Percentiles rank a stretch among this genome's conserved stretches.
Conservation (phyloP, 2,888 invertebrate genomes). For the Leptogaster cylindrica region DNA sequence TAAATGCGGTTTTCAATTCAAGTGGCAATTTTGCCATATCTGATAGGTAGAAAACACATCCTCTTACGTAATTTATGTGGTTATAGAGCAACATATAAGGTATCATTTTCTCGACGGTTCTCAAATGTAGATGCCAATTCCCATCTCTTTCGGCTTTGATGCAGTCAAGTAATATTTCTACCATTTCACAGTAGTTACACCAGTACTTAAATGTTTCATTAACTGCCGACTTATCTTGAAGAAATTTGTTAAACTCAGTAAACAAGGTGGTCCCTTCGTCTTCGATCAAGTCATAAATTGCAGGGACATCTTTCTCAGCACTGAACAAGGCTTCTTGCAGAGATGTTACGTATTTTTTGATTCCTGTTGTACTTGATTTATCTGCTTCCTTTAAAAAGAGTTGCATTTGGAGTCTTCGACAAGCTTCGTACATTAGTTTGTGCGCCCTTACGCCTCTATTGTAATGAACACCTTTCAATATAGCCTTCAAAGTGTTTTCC, state of each 20-base stretch:
- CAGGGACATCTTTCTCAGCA: no score
- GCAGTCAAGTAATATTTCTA: slow-evolving; percentile 18
- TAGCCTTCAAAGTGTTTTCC: slow-evolving; percentile 12
- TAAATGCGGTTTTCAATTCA: neutral
- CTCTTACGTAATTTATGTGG: slow-evolving; percentile 23
- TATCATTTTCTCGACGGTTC: slow-evolving; percentile 15
- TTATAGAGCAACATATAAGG: slow-evolving; percentile 20
- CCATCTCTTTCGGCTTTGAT: slow-evolving; percentile 17
- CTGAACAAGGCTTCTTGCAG: no score
- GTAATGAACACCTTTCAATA: neutral
- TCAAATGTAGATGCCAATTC: slow-evolving; percentile 15
- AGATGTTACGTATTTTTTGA: no score
- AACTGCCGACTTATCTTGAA: no score
- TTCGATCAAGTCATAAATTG: no score
- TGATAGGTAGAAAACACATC: neutral
- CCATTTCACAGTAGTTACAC: slow-evolving; percentile 23
- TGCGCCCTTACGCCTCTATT: slow-evolving; percentile 24
- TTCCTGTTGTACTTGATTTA: slow-evolving; percentile 17
- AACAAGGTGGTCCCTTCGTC: no score
- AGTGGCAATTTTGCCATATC: slow-evolving; percentile 4
- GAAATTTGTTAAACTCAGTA: no score
- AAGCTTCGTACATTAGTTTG: slow-evolving; percentile 22
- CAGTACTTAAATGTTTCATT: no score
- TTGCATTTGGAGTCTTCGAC: slow-evolving; percentile 2
- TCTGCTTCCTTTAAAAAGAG: slow-evolving; percentile 1